Evolutionary conservation across 2,113 vertebrate genomes (phyloP), one percentile per base, ranked within the genome.

Genomic region (Microcebus tavaratra): DNA sequence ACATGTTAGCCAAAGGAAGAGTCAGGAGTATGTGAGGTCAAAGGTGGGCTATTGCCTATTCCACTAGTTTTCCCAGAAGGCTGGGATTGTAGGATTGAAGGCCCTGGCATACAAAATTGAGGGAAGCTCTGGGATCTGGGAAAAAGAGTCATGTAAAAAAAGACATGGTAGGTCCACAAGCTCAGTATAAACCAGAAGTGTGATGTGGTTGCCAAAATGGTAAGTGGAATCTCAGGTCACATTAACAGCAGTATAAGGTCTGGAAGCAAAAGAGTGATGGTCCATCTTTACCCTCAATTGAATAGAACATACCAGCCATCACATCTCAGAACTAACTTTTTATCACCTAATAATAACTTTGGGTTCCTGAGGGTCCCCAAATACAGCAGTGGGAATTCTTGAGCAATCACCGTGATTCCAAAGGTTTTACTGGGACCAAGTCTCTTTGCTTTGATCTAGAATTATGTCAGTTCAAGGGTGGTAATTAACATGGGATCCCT

Each of bases 361-460:
- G 45, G 15, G 9, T 82, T 88, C 12, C 67, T 67, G 53, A 92
- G 45, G 25, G 36, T 61, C 29, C 68, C 31, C 48, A 92, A 48
- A 95, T 82, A 83, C 5, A 92, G 57, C 31, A 82, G 21, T 75
- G 59, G 79, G 57, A 34, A 91, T 91, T 91, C 76, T 81, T 67
- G 29, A 73, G 45, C 63, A 91, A 73, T 63, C 39, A 42, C n/a
- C 57, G 55, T 17, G 72, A 73, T 72, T 72, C 50, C 65, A 87
- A 4, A 85, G 73, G 53, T 91, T 95, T n/a, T 91, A 68, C 20
- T 21, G 14, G 68, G 34, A 88, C 48, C 34, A 50, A 53, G 25
- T 34, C 84, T 82, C 68, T 95, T 95, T 86, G 42, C 70, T 95
- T 83, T 78, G 70, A 92, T 21, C 7, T 92, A 78, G 70, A 96